These are phyloP conservation scores for Brachionus rubens DNA, from an alignment of 1,140 invertebrate species.

Conservation along the genomic window DNA sequence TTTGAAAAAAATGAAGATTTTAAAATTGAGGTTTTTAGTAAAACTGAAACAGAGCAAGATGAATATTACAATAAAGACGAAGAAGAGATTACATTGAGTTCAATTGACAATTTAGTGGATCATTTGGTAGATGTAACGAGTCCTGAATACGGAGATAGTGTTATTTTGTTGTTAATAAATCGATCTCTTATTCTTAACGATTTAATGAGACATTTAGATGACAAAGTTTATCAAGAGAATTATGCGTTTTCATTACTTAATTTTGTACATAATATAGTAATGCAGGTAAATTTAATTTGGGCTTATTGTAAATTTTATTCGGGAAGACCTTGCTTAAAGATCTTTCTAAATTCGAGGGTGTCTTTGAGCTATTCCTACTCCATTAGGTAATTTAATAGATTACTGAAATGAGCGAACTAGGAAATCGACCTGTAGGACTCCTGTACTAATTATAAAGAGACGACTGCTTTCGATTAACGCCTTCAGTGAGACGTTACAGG, in stretches of 20 bases:
- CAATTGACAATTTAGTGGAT: neutral
- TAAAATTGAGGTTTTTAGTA: neutral
- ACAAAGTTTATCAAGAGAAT: constrained; percentile 4
- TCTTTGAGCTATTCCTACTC: too few species aligned
- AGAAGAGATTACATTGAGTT: neutral
- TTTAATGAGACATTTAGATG: neutral
- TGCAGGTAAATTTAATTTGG: neutral
- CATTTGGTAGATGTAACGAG: neutral
- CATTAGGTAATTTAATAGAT: too few species aligned
- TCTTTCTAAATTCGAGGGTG: too few species aligned
- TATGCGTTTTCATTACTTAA: neutral
- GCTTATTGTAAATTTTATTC: too few species aligned
- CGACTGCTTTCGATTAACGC: too few species aligned
- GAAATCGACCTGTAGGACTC: too few species aligned
- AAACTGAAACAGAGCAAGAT: constrained; percentile 5
- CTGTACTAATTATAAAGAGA: too few species aligned
- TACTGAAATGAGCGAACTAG: too few species aligned
- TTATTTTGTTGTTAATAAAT: neutral
- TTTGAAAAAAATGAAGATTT: neutral
- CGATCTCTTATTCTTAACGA: constrained; percentile 25
- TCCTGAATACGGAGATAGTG: neutral
- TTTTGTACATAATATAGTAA: neutral
- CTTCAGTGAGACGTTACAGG: too few species aligned
- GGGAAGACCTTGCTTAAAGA: too few species aligned
- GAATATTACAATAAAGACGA: neutral